Percentiles rank a stretch among this genome's conserved stretches.
Conservation (phyloP, 2,797 vertebrate genomes). For the Danio kyathit region DNA sequence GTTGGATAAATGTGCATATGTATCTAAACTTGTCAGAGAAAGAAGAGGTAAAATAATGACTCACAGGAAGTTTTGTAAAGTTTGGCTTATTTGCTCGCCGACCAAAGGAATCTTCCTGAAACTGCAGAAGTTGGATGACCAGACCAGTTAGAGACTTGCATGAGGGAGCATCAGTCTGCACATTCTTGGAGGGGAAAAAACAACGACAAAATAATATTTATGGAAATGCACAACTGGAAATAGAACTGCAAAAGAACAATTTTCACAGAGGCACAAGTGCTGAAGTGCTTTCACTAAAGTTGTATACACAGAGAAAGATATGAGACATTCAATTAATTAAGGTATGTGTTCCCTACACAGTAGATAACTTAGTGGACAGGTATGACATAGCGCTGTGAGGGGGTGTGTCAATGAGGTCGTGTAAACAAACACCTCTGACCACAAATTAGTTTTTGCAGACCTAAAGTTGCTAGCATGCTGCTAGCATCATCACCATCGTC, state of each 20-base stretch:
- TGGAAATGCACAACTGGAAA: neutral
- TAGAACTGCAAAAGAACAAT: neutral
- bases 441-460: neutral
- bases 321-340: neutral
- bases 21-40: neutral
- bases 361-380: neutral
- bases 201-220: neutral
- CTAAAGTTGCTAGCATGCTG: conserved; percentile 8
- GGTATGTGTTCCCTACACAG: neutral
- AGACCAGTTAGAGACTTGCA: conserved; percentile 90
- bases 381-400: neutral
- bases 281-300: neutral
- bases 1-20: neutral
- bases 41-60: conserved; percentile 63
- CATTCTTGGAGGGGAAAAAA: conserved; percentile 78
- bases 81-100: conserved; percentile 87
- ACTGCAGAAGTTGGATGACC: conserved; percentile 93
- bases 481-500: neutral
- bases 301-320: neutral
- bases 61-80: conserved; percentile 95
- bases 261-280: neutral
- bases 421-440: conserved; percentile 25
- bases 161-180: conserved; percentile 92
- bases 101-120: conserved; percentile 96
- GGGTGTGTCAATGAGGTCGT: conserved; percentile 25